Evolutionary conservation across 2,888 invertebrate genomes (phyloP).

Genomic region (Callinectes sapidus): DNA sequence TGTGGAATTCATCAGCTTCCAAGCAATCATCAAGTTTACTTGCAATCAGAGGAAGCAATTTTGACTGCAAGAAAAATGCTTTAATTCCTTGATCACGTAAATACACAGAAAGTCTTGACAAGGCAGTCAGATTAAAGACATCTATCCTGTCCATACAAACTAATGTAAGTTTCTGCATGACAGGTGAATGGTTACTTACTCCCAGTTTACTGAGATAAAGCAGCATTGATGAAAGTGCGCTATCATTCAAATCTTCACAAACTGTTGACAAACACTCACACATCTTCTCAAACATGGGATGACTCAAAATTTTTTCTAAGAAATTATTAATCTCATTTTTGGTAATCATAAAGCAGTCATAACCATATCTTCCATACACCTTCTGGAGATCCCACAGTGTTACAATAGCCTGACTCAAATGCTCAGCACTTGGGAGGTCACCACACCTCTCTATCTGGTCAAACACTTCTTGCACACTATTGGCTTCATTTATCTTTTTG

Average conservation of each 20-base stretch:
- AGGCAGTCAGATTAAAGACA: slow-evolving; percentile 48
- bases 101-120: slow-evolving; percentile 62
- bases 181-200: slow-evolving; percentile 18
- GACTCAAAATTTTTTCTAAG: slow-evolving; percentile 47
- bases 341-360: slow-evolving; percentile 24
- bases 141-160: slow-evolving; percentile 40
- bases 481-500: slow-evolving; percentile 47
- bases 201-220: slow-evolving; percentile 59
- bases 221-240: slow-evolving; percentile 53
- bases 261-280: slow-evolving; percentile 15
- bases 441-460: slow-evolving; percentile 39
- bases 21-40: slow-evolving; percentile 35
- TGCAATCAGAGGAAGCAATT: slow-evolving; percentile 31
- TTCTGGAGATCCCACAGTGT: slow-evolving; percentile 66
- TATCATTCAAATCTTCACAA: slow-evolving; percentile 47
- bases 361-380: slow-evolving; percentile 55
- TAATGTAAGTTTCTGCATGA: slow-evolving; percentile 51
- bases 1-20: slow-evolving; percentile 51
- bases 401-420: slow-evolving; percentile 57
- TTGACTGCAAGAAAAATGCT: slow-evolving; percentile 57
- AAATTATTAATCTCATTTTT: slow-evolving; percentile 30
- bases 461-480: slow-evolving; percentile 66
- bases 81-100: slow-evolving; percentile 51
- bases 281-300: slow-evolving; percentile 53
- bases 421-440: slow-evolving; percentile 39